phyloP scores from a whole-genome alignment of 2,888 invertebrate species.

The Trissolcus japonicus region DNA sequence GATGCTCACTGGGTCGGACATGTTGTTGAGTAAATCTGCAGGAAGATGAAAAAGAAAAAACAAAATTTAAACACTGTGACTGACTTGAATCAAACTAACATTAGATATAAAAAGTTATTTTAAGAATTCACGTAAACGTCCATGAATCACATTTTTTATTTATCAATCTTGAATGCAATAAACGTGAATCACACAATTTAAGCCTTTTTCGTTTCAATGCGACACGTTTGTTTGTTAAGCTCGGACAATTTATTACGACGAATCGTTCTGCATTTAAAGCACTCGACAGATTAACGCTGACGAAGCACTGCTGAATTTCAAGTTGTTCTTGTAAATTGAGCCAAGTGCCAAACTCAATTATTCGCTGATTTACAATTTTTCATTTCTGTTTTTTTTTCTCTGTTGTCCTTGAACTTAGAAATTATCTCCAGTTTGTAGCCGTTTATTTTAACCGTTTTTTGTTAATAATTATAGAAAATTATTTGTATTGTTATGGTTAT shows the following conservation, averaged over 20 bases:
- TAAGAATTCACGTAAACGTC: constrained; percentile 6
- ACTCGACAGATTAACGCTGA: constrained; percentile 19
- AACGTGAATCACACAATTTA: constrained; percentile 31
- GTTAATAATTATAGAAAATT: too few relatives aligned
- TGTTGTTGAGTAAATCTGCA: constrained; percentile 63
- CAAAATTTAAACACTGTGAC: background rate
- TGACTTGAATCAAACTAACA: background rate
- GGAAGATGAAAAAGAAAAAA: constrained; percentile 13
- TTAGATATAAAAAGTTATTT: constrained; percentile 1
- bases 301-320: constrained; percentile 22
- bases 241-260: constrained; percentile 14
- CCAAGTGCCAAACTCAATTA: constrained; percentile 15
- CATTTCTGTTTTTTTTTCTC: too few relatives aligned
- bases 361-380: background rate
- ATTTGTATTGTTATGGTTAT: too few relatives aligned
- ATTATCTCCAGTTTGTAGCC: too few relatives aligned
- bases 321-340: constrained; percentile 21
- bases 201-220: constrained; percentile 21
- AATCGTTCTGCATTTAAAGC: constrained; percentile 23
- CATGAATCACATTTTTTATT: constrained; percentile 27
- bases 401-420: too few relatives aligned
- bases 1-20: constrained; percentile 82
- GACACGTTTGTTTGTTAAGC: constrained; percentile 19
- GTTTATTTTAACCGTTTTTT: too few relatives aligned
- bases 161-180: constrained; percentile 23